Conservation (phyloP, 2,113 vertebrate species). For the Hippocampus barbouri region DNA sequence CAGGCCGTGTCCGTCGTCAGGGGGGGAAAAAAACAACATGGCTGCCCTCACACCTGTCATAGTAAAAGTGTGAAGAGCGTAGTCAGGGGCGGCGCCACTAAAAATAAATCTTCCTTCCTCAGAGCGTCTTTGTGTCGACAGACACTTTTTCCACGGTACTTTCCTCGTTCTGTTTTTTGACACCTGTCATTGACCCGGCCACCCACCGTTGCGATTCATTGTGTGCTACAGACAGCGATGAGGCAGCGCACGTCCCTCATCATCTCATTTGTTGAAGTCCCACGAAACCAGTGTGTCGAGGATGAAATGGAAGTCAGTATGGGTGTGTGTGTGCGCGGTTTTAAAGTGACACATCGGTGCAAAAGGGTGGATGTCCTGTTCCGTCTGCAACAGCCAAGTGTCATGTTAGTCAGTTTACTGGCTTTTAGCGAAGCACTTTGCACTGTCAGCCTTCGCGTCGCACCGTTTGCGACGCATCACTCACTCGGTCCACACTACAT, state of each 20-base stretch:
- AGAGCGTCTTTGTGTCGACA: slow-evolving; percentile 46
- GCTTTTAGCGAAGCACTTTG: slow-evolving; percentile 8
- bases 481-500: background rate
- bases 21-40: slow-evolving; percentile 18
- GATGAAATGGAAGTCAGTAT: background rate
- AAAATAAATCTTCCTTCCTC: slow-evolving; percentile 42
- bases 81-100: slow-evolving; percentile 10
- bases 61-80: slow-evolving; percentile 14
- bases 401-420: slow-evolving; percentile 49
- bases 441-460: slow-evolving; percentile 10
- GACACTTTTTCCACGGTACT: slow-evolving; percentile 55
- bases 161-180: slow-evolving; percentile 18
- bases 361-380: slow-evolving; percentile 55
- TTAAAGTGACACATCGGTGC: slow-evolving; percentile 51
- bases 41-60: slow-evolving; percentile 2
- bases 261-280: background rate
- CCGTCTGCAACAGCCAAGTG: slow-evolving; percentile 53
- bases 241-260: slow-evolving; percentile 6
- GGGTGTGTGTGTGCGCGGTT: slow-evolving; percentile 9
- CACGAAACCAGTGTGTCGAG: background rate
- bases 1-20: background rate
- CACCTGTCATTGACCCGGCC: slow-evolving; percentile 36
- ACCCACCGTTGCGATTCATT: slow-evolving; percentile 27
- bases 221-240: slow-evolving; percentile 4
- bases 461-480: background rate